Base-by-base conservation (phyloP, 1,140 invertebrate species). In the Drosophila trapezifrons region DNA sequence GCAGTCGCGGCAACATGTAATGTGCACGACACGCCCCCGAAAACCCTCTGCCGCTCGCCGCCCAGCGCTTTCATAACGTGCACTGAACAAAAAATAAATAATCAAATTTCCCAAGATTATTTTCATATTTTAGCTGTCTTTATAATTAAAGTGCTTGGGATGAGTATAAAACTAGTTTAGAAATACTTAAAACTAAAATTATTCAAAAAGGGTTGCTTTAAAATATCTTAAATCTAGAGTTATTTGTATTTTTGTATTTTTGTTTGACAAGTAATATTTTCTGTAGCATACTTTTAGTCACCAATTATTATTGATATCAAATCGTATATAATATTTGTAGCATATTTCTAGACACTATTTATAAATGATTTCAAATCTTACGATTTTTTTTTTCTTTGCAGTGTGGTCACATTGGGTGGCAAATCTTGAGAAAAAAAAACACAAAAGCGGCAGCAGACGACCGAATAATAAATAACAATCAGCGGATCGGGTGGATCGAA, bases 361-460 rank as follows among this genome's bases (percentile, higher is more conserved):
- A 12, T 9, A 18, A 43, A 10, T 18, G 17, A 9, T 18, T 10
- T 43, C 8, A 4, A 17, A 18, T n/a, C 17, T 43, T 10, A 4
- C 0, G 5, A n/a, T 15, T n/a, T 2, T 10, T n/a, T 15, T 52
- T 35, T 35, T 35, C 4, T 22, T 35, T n/a, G 10, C 15, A 38
- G n/a, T 56, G 58, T 20, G 20, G 4, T 18, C 35, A 40, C 67
- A 67, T 29, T 55, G 66, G 66, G 66, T 70, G 66, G 66, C 66
- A 45, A 43, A 22, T 15, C 10, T 42, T 0, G 2, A 45, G 6
- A n/a, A 35, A 54, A 20, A 32, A 62, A 46, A 47, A 47, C 18
- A 40, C 54, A 40, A 49, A 55, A 55, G 58, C 54, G 17, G 38
- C 27, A 75, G 79, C 71, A 75, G 65, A 67, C 71, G 76, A 72